Evolutionary conservation across 2,888 invertebrate species (phyloP), one percentile per base, ranked within the genome.

Genomic region (Heliconius ismenius): DNA sequence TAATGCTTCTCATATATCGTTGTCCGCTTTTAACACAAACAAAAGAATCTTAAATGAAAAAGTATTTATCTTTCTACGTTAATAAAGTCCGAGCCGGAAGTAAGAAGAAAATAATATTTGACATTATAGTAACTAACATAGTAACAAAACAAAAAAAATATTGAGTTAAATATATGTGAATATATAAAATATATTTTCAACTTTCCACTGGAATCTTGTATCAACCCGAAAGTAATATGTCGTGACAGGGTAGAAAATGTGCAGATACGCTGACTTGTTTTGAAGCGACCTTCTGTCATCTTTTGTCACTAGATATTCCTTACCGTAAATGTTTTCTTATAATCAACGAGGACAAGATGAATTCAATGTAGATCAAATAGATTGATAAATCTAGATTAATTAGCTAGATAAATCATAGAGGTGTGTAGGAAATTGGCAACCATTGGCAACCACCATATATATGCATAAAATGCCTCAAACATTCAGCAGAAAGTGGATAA

Each of bases 1-100:
- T 90, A 91, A 91, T 89, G 87, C 72, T 86, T 87, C 85, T 84
- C 88, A 89, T 90, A 90, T 86, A 91, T 90, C 85, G 87, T 84
- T 83, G 84, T 86, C 84, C 86, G 86, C 85, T 89, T 89, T 88
- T 86, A 86, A 86, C 86, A 85, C 82, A 84, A 84, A 89, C 89
- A 90, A 89, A 88, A 85, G 89, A 85, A 83, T 84, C 77, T 84
- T 86, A 87, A 90, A 90, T 89, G 89, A 91, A 89, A 90, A 89
- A 86, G 86, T 88, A 84, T 89, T 90, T 88, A 87, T 88, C 86
- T 84, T 49, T 15, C 49, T 18, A 32, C 32, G 15, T 43, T 43
- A 43, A 15, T 18, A 18, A 43, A 43, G 15, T 43, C 18, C 43
- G 18, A 43, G 15, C 43, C 4, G 15, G 0, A 43, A 18, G 6